Conservation (phyloP, 2,888 invertebrate genomes). For the Amphimallon solstitiale region DNA sequence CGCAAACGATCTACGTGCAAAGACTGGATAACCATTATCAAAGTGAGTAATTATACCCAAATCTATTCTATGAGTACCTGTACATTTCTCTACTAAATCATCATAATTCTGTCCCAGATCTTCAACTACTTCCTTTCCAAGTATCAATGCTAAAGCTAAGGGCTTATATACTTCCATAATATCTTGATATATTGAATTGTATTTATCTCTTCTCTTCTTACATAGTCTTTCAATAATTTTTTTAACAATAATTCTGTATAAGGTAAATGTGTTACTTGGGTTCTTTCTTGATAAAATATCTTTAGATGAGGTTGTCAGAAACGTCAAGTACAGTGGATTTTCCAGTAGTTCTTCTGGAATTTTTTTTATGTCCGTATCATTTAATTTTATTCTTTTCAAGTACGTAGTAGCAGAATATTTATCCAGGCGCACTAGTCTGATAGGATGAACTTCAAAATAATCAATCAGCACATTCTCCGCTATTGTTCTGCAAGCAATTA, state of each 20-base stretch:
- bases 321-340: constrained; percentile 11
- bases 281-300: background rate
- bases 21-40: constrained; percentile 4
- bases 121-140: background rate
- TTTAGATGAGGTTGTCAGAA: background rate
- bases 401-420: background rate
- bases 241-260: background rate
- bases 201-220: too few species aligned
- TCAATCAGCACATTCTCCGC: background rate
- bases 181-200: constrained; percentile 1
- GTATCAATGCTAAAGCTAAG: background rate
- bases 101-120: background rate
- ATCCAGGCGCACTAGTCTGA: background rate
- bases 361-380: background rate
- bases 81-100: background rate
- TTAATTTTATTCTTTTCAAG: background rate
- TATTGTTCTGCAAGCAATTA: background rate
- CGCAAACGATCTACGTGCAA: background rate
- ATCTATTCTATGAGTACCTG: background rate
- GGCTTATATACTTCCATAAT: constrained; percentile 3
- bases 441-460: constrained; percentile 3
- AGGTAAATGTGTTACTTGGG: background rate
- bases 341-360: background rate
- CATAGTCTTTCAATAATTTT: too few species aligned
- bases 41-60: constrained; percentile 2